Conservation (phyloP, 1,140 invertebrate genomes). For the Caenorhabditis elegans region WBcel235 BX284606.5:7433501-7434000, state of each 20-base stretch:
- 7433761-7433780: too few species aligned
- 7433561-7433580: background rate
- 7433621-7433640: background rate
- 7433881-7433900: conserved; percentile 66
- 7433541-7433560: background rate
- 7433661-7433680: conserved; percentile 25
- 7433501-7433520: background rate
- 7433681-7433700: conserved; percentile 22
- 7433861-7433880: conserved; percentile 58
- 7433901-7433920: conserved; percentile 58
- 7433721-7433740: conserved; percentile 61
- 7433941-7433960: too few species aligned
- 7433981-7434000: too few species aligned
- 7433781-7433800: background rate
- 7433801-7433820: conserved; percentile 60
- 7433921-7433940: background rate
- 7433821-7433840: conserved; percentile 57
- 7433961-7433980: too few species aligned
- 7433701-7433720: conserved; percentile 48
- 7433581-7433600: conserved; percentile 1
- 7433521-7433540: background rate
- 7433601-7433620: background rate
- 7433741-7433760: conserved; percentile 63
- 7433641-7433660: conserved; percentile 6
- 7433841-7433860: conserved; percentile 63